Percentiles rank a stretch among this genome's conserved stretches.
Evolutionary conservation across 1,140 invertebrate species (phyloP).

Genomic region (Ips nitidus): DNA sequence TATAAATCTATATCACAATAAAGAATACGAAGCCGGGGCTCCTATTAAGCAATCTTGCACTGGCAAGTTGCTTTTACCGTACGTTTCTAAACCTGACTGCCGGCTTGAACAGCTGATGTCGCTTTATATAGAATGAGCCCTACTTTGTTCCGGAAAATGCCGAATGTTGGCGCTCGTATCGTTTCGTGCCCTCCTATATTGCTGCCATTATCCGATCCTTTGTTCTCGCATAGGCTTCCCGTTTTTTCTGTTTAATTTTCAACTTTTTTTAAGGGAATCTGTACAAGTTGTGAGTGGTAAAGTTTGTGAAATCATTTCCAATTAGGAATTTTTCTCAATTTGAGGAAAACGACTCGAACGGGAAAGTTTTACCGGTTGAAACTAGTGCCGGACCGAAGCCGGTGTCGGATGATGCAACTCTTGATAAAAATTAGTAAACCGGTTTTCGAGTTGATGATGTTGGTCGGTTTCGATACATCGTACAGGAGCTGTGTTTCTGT

Average conservation of each 20-base stretch:
- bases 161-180: constrained; percentile 2
- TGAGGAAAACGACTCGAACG: no score
- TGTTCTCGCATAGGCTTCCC: constrained; percentile 24
- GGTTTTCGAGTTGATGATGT: constrained; percentile 16
- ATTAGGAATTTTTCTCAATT: background rate
- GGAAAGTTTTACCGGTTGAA: no score
- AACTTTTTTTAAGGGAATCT: background rate
- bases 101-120: constrained; percentile 19
- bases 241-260: constrained; percentile 12
- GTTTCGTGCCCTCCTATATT: background rate
- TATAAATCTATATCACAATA: constrained; percentile 43
- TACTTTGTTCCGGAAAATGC: constrained; percentile 32
- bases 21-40: constrained; percentile 32
- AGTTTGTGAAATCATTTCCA: background rate
- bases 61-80: constrained; percentile 18
- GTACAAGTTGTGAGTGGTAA: background rate
- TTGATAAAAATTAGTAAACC: constrained; percentile 34
- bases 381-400: no score
- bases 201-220: constrained; percentile 10
- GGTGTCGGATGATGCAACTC: constrained; percentile 25
- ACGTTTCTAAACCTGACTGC: constrained; percentile 25
- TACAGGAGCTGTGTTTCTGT: constrained; percentile 25
- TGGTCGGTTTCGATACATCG: constrained; percentile 17
- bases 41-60: constrained; percentile 8
- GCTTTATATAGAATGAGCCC: constrained; percentile 31